A percentile compares a stretch with the other conserved stretches of the same genome.
Conservation (phyloP, 53 echinoderm and acorn worm genomes). For the Zoroaster sp. region DNA sequence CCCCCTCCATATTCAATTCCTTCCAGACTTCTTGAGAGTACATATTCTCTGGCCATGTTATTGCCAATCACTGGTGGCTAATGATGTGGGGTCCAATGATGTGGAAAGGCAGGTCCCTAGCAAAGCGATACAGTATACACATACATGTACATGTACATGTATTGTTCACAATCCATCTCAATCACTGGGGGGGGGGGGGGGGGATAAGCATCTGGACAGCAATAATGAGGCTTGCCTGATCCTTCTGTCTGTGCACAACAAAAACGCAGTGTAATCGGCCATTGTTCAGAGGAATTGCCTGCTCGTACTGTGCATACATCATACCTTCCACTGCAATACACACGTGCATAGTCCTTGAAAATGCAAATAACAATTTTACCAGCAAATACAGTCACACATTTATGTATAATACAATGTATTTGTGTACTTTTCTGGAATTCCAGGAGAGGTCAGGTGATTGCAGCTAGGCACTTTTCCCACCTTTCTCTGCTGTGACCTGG, state of each 20-base stretch:
- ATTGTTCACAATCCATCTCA: background rate
- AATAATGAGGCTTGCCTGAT: background rate
- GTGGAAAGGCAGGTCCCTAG: background rate
- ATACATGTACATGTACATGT: constrained; percentile 5
- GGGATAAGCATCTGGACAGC: background rate
- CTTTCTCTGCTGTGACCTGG: background rate
- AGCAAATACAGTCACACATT: background rate
- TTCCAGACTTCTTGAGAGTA: no score
- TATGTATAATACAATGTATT: background rate
- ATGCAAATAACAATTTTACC: background rate
- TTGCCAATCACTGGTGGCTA: background rate
- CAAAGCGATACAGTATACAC: background rate
- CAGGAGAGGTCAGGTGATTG: background rate
- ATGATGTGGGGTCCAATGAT: background rate
- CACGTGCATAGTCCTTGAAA: background rate
- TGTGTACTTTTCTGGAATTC: background rate
- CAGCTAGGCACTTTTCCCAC: background rate
- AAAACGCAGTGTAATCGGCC: background rate
- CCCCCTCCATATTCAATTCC: no score
- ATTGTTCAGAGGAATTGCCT: background rate
- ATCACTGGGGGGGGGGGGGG: background rate
- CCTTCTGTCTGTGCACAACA: background rate
- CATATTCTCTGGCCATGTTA: background rate
- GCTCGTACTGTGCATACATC: background rate
- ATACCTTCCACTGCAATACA: background rate